A percentile compares a stretch with the other conserved stretches of the same genome.
Evolutionary conservation across 2,797 vertebrate species (phyloP).

Genomic region (Acanthornis magna): DNA sequence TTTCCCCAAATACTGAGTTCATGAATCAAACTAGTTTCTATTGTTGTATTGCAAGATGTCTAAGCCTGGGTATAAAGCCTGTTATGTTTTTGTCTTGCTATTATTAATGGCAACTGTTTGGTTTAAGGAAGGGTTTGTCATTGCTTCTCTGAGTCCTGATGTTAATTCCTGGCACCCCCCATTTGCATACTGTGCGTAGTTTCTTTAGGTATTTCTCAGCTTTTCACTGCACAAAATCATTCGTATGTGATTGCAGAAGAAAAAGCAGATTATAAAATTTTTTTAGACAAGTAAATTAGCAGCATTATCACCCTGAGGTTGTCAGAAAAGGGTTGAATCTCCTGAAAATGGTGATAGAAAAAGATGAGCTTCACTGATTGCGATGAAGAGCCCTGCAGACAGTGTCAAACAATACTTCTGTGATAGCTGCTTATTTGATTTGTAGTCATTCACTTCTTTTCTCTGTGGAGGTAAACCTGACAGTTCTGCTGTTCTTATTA

Average conservation of each 20-base stretch:
- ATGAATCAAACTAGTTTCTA: background rate
- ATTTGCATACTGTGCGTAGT: background rate
- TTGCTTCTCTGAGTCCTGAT: background rate
- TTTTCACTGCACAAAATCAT: background rate
- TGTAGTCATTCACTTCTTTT: background rate
- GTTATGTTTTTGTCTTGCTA: background rate
- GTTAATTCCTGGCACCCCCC: background rate
- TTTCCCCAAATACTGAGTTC: background rate
- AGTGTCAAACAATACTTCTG: background rate
- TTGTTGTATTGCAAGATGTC: background rate
- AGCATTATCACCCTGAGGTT: background rate
- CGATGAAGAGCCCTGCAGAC: background rate
- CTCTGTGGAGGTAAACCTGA: slow-evolving; percentile 2
- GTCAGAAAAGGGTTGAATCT: background rate
- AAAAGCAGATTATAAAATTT: background rate
- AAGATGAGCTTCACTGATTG: background rate
- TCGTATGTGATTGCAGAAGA: background rate
- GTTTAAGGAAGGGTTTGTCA: background rate
- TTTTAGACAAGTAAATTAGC: background rate
- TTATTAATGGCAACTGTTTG: background rate
- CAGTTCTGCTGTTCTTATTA: slow-evolving; percentile 7
- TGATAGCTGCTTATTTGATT: background rate
- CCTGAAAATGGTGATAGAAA: background rate
- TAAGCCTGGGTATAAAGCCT: background rate
- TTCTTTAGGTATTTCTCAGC: background rate